phyloP scores from a whole-genome alignment of 2,113 vertebrate genomes.

The Myotis lucifugus region DNA sequence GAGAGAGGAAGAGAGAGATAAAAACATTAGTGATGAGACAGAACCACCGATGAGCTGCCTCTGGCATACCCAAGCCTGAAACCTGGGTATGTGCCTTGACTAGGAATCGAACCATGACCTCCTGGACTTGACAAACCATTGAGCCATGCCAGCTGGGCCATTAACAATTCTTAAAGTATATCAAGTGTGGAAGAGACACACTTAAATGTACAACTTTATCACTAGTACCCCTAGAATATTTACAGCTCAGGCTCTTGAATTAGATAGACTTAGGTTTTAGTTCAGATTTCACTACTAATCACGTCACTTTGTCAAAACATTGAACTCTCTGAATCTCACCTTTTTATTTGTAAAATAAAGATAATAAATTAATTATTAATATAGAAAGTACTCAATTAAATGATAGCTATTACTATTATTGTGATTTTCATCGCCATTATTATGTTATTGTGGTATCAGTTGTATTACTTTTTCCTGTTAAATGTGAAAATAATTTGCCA shows the following conservation, averaged over 20 bases:
- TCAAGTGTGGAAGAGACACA: background rate
- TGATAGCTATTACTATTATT: background rate
- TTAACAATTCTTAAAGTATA: background rate
- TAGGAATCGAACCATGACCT: no score
- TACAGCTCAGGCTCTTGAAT: background rate
- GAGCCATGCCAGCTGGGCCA: no score
- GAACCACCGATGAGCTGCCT: no score
- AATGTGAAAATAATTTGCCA: slow-evolving; percentile 12
- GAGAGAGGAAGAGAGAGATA: no score
- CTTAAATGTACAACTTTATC: background rate
- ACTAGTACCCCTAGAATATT: background rate
- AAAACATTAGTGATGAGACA: no score
- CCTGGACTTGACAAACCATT: no score
- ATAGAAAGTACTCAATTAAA: background rate
- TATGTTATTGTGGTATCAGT: background rate
- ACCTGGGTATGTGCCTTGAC: no score
- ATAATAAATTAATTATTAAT: background rate
- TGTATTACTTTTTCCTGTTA: background rate
- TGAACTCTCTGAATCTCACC: background rate
- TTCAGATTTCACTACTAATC: background rate
- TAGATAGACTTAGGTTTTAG: background rate
- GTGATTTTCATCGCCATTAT: background rate
- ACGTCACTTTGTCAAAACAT: background rate
- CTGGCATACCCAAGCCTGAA: no score
- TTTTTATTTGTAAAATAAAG: background rate